A percentile compares a stretch with the other conserved stretches of the same genome.
These are phyloP conservation scores for Brachyhypopomus gauderio DNA, from an alignment of 2,113 vertebrate species.

Conservation along the genomic window DNA sequence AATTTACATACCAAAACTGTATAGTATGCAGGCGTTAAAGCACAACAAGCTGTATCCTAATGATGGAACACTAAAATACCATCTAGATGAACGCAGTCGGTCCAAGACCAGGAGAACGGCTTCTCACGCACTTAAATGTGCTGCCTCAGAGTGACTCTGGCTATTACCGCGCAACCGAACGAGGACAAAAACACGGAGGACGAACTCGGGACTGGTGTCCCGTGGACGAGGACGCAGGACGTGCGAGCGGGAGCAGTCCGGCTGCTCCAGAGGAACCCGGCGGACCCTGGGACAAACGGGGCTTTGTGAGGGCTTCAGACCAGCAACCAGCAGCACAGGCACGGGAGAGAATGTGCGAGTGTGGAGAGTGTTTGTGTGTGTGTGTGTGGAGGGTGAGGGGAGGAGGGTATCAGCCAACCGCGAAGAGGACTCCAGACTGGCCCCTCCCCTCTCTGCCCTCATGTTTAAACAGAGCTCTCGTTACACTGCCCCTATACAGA, in stretches of 20 bases:
- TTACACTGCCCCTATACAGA: constrained; percentile 23
- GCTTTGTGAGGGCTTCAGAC: constrained; percentile 70
- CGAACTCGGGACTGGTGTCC: too few species aligned
- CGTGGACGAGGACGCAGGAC: too few species aligned
- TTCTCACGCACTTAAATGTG: neutral
- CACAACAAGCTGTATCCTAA: too few species aligned
- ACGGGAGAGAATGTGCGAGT: constrained; percentile 34
- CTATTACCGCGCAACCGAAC: too few species aligned
- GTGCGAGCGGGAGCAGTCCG: constrained; percentile 57
- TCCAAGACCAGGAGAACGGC: neutral
- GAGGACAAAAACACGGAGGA: too few species aligned
- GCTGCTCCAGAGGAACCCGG: constrained; percentile 77
- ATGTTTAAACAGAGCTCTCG: constrained; percentile 47
- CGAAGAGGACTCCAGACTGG: neutral
- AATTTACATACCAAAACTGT: too few species aligned
- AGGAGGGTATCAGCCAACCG: neutral
- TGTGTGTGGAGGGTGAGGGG: too few species aligned
- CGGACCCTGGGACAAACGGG: constrained; percentile 79
- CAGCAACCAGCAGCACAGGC: neutral
- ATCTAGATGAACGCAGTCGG: neutral
- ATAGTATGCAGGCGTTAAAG: too few species aligned
- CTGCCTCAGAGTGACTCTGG: too few species aligned
- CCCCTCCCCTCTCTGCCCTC: neutral
- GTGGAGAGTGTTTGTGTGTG: neutral
- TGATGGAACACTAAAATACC: neutral